phyloP scores from a whole-genome alignment of 2,888 invertebrate genomes.

The Aethes cnicana region DNA sequence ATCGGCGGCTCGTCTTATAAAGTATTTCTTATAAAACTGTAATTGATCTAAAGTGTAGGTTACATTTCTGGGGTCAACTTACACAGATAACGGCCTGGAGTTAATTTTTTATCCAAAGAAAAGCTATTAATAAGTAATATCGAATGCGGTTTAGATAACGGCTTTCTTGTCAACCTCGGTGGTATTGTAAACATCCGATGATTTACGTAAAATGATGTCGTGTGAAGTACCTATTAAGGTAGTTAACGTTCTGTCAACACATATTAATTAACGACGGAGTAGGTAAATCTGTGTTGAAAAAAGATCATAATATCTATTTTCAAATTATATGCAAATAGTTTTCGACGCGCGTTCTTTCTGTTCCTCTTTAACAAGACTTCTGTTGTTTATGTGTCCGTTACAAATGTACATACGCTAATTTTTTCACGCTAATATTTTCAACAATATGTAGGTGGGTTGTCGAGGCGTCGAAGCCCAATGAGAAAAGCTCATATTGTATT shows the following conservation, averaged over 20 bases:
- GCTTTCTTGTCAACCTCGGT: constrained; percentile 4
- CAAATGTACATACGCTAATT: too few species aligned
- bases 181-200: constrained; percentile 17
- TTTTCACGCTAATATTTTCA: too few species aligned
- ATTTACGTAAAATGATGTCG: not conserved
- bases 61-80: constrained; percentile 14
- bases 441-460: too few species aligned
- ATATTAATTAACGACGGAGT: too few species aligned
- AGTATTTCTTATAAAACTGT: constrained; percentile 1
- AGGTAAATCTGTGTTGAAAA: too few species aligned
- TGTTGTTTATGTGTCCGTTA: too few species aligned
- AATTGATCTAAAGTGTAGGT: constrained; percentile 19
- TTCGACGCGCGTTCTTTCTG: too few species aligned
- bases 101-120: constrained; percentile 17
- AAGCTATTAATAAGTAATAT: constrained; percentile 24
- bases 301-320: too few species aligned
- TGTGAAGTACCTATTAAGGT: not conserved
- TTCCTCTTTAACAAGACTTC: too few species aligned
- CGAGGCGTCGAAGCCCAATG: too few species aligned
- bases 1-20: not conserved
- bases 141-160: constrained; percentile 15
- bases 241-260: not conserved
- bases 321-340: too few species aligned
- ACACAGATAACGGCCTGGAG: constrained; percentile 12
- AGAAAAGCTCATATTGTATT: too few species aligned